phyloP scores from a whole-genome alignment of 2,113 vertebrate genomes.

The Myiopsitta monachus region DNA sequence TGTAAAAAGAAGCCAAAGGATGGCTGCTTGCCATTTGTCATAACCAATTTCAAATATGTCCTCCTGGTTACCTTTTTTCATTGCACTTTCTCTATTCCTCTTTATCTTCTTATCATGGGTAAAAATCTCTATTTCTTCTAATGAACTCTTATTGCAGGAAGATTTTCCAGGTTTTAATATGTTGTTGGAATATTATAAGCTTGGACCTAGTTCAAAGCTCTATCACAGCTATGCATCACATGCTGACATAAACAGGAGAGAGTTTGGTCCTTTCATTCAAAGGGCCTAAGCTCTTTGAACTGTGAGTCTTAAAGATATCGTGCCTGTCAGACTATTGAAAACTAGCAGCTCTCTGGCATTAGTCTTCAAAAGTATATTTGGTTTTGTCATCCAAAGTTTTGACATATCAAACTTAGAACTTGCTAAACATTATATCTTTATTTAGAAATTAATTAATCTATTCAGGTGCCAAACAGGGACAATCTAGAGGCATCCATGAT shows the following conservation, averaged over 20 bases:
- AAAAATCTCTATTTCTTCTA: neutral
- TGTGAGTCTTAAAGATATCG: neutral
- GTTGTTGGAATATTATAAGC: neutral
- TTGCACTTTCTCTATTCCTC: neutral
- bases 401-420: neutral
- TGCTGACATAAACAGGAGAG: neutral
- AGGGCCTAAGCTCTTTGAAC: neutral
- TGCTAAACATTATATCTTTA: neutral
- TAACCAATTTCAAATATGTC: neutral
- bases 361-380: neutral
- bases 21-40: slow-evolving; percentile 33
- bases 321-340: neutral
- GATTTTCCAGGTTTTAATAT: neutral
- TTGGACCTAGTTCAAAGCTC: neutral
- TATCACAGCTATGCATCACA: neutral
- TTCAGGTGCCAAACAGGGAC: neutral
- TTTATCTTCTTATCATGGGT: neutral
- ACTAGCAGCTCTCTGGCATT: neutral
- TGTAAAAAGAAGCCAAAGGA: neutral
- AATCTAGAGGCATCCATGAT: neutral
- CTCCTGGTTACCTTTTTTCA: neutral
- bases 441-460: neutral
- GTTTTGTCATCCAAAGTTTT: neutral
- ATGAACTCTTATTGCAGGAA: neutral
- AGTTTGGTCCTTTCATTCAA: neutral